Evolutionary conservation across 2,113 vertebrate genomes (phyloP).

Genomic region (Chrysemys picta): DNA sequence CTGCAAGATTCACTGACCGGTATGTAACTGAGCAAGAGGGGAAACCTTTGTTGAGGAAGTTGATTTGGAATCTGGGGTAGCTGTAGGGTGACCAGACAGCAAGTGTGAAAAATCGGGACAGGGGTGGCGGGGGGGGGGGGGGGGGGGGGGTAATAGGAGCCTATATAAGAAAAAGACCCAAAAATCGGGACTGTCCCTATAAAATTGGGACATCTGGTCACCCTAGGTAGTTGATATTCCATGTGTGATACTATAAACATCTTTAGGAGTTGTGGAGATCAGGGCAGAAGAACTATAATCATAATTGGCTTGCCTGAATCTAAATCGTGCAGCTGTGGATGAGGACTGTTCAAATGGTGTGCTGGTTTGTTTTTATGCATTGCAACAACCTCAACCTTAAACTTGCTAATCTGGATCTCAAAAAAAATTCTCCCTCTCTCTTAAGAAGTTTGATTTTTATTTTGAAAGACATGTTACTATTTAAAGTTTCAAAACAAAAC

Average conservation of each 20-base stretch:
- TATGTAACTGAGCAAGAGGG: rapidly evolving
- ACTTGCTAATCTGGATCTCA: neutral
- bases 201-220: too few species aligned
- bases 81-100: too few species aligned
- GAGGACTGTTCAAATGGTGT: neutral
- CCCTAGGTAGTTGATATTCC: too few species aligned
- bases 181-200: too few species aligned
- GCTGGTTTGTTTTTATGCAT: neutral
- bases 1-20: neutral
- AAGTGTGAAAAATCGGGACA: too few species aligned
- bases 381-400: neutral
- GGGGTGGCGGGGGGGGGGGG: too few species aligned
- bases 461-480: neutral
- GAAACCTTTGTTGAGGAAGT: neutral
- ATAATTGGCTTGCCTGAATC: neutral
- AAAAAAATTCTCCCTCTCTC: neutral
- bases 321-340: neutral
- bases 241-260: neutral
- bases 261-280: neutral
- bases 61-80: neutral
- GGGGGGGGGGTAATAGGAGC: too few species aligned
- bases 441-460: neutral
- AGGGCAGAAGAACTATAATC: neutral
- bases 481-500: neutral
- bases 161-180: too few species aligned